A percentile compares a stretch with the other conserved stretches of the same genome.
phyloP scores from a whole-genome alignment of 2,888 invertebrate species.

The Hirudinaria manillensis region DNA sequence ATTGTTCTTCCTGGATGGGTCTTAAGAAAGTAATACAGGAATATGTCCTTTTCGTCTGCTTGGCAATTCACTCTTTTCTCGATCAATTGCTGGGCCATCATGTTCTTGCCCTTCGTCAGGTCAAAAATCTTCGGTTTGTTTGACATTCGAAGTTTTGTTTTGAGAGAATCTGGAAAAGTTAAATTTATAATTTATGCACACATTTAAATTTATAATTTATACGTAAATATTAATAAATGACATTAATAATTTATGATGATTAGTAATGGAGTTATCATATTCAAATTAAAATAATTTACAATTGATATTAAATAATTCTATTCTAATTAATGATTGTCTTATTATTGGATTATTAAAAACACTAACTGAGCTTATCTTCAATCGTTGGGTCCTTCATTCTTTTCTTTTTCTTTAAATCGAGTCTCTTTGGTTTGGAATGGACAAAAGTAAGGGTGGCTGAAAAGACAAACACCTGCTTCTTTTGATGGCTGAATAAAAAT shows the following conservation, averaged over 20 bases:
- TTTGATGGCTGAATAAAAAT: constrained; percentile 42
- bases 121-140: constrained; percentile 85
- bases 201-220: no score
- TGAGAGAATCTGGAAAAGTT: not conserved
- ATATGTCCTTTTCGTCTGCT: constrained; percentile 67
- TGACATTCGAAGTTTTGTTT: constrained; percentile 57
- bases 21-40: constrained; percentile 77
- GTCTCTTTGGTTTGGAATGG: constrained; percentile 68
- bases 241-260: not conserved
- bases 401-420: constrained; percentile 47
- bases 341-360: no score
- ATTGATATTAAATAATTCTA: not conserved
- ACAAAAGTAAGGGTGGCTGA: constrained; percentile 91
- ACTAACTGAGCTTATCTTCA: constrained; percentile 54
- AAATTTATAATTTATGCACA: no score
- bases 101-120: constrained; percentile 69
- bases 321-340: no score
- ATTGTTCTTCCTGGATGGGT: constrained; percentile 65
- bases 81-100: constrained; percentile 72
- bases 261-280: no score
- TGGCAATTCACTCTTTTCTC: constrained; percentile 63
- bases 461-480: constrained; percentile 87
- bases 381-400: constrained; percentile 45
- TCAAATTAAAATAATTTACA: no score
- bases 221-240: not conserved